Percentiles rank a stretch among this genome's conserved stretches.
Evolutionary conservation across 1,140 invertebrate species (phyloP).

Genomic region (Zaprionus taronus): DNA sequence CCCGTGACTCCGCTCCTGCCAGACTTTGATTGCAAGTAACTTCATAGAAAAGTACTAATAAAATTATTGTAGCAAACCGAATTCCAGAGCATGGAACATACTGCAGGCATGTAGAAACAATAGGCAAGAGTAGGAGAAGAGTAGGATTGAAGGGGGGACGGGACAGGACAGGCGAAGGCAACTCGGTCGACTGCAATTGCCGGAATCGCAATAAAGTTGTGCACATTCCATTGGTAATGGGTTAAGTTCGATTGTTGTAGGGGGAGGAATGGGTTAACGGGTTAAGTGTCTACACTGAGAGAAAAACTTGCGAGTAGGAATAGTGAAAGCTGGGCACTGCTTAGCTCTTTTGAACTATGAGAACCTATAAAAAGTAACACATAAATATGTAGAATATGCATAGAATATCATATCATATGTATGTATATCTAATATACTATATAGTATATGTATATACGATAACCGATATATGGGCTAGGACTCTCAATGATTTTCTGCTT

Average conservation of each 20-base stretch:
- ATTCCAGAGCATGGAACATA: constrained; percentile 20
- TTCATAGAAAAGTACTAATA: constrained; percentile 66
- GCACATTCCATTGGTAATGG: constrained; percentile 31
- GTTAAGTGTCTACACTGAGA: constrained; percentile 10
- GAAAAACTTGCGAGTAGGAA: neutral
- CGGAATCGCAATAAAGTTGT: constrained; percentile 23
- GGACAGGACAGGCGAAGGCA: neutral
- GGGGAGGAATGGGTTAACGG: neutral
- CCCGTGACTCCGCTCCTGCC: constrained; percentile 1
- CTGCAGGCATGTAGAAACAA: constrained; percentile 4
- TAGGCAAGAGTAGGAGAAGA: neutral
- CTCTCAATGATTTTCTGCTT: too few species aligned
- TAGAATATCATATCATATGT: too few species aligned
- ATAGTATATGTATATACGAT: neutral
- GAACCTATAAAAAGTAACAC: neutral
- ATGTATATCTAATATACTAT: neutral
- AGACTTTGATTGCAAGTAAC: constrained; percentile 20
- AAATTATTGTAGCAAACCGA: constrained; percentile 66
- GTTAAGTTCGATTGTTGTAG: constrained; percentile 15
- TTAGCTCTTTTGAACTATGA: neutral
- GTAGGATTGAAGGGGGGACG: neutral
- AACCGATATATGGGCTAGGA: neutral
- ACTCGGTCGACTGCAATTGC: constrained; percentile 5
- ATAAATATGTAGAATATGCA: too few species aligned
- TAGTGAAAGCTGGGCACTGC: neutral